Conservation (phyloP, 2,888 invertebrate genomes). For the Idaea aversata region DNA sequence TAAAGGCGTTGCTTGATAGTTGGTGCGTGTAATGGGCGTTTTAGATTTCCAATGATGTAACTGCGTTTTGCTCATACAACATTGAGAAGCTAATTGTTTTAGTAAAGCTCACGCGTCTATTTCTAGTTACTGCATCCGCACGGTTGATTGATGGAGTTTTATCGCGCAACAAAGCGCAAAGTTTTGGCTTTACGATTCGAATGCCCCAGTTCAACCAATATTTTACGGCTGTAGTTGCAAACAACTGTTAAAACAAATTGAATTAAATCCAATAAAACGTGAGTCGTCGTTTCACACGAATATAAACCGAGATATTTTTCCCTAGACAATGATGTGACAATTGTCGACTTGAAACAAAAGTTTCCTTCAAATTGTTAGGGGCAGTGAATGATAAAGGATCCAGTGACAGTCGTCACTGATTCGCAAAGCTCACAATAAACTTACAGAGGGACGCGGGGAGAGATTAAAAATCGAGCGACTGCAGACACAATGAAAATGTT, state of each 20-base stretch:
- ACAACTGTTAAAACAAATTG: not conserved
- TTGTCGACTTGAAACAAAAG: constrained; percentile 18
- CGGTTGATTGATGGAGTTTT: constrained; percentile 4
- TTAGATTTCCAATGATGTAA: constrained; percentile 3
- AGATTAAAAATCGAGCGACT: constrained; percentile 79
- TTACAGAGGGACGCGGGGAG: constrained; percentile 61
- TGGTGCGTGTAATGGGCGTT: not conserved
- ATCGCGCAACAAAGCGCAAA: constrained; percentile 1
- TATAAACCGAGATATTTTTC: constrained; percentile 2
- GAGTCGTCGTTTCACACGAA: not conserved
- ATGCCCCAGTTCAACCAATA: constrained; percentile 1
- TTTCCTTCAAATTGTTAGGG: constrained; percentile 20
- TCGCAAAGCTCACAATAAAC: constrained; percentile 68
- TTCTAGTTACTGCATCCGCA: constrained; percentile 2
- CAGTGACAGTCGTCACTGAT: constrained; percentile 53
- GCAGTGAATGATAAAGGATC: constrained; percentile 43
- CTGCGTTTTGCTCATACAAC: constrained; percentile 43
- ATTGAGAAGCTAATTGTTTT: constrained; percentile 44
- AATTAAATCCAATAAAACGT: constrained; percentile 2
- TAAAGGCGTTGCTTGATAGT: no score
- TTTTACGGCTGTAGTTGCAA: not conserved
- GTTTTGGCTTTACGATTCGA: constrained; percentile 3
- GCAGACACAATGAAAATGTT: constrained; percentile 78
- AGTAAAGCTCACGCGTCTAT: constrained; percentile 18
- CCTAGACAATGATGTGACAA: constrained; percentile 8